Evolutionary conservation across 2,113 vertebrate genomes (phyloP).

Genomic region (Chroicocephalus ridibundus): DNA sequence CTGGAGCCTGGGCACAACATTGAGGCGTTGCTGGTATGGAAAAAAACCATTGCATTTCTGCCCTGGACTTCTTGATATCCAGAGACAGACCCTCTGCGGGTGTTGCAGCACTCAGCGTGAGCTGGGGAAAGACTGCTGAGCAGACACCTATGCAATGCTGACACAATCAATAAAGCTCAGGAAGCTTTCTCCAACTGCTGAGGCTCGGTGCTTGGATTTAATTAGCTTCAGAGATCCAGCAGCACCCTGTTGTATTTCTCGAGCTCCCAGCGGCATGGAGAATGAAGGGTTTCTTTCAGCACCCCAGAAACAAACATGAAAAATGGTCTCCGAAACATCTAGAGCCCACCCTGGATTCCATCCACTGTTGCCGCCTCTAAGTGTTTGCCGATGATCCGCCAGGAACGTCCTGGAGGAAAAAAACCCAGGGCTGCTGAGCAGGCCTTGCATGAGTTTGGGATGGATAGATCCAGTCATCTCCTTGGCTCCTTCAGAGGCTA

Average conservation of each 20-base stretch:
- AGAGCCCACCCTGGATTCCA: background rate
- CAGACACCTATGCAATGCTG: background rate
- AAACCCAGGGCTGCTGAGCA: background rate
- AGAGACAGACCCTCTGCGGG: background rate
- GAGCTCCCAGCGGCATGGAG: background rate
- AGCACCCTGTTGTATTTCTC: background rate
- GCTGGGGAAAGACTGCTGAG: background rate
- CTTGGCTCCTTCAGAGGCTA: background rate
- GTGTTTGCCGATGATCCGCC: background rate
- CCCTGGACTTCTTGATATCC: background rate
- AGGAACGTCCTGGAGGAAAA: background rate
- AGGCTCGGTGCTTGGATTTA: background rate
- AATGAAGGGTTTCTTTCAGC: background rate
- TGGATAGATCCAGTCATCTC: background rate
- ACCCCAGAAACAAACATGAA: background rate
- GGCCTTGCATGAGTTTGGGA: background rate
- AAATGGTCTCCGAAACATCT: background rate
- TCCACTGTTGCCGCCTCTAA: background rate
- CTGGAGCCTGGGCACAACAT: background rate
- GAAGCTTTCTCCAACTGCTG: background rate
- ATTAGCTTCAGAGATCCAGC: constrained; percentile 39
- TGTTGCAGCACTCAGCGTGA: background rate
- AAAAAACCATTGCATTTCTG: background rate
- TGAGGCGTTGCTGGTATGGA: background rate
- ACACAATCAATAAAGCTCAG: background rate